Conservation (phyloP, 2,113 vertebrate genomes). For the Albula goreensis region DNA sequence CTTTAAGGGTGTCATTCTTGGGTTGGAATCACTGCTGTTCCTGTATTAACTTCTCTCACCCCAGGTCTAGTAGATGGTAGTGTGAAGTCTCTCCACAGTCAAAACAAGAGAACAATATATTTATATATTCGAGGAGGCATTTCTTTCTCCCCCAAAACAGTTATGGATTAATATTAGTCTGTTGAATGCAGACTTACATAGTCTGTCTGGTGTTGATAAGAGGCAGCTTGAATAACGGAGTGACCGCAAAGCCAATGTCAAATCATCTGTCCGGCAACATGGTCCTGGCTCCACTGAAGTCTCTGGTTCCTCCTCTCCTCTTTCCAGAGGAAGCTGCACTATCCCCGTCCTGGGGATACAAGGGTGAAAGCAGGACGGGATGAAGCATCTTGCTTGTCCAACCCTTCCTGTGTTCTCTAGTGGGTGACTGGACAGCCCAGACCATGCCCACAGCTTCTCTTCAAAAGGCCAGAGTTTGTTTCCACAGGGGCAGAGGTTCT, state of each 20-base stretch:
- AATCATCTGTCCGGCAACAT: background rate
- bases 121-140: no score
- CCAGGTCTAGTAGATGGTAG: background rate
- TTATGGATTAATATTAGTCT: background rate
- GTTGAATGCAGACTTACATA: background rate
- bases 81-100: no score
- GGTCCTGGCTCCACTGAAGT: background rate
- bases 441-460: background rate
- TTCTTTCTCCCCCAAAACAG: background rate
- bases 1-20: background rate
- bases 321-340: background rate
- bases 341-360: background rate
- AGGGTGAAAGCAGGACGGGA: background rate
- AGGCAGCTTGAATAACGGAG: background rate
- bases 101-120: no score
- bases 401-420: no score
- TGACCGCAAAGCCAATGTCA: background rate
- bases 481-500: no score
- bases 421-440: background rate
- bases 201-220: background rate
- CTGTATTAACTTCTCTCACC: background rate
- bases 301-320: no score
- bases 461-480: background rate
- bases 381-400: background rate
- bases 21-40: background rate